phyloP scores from a whole-genome alignment of 1,140 invertebrate genomes.

The Aricia agestis region DNA sequence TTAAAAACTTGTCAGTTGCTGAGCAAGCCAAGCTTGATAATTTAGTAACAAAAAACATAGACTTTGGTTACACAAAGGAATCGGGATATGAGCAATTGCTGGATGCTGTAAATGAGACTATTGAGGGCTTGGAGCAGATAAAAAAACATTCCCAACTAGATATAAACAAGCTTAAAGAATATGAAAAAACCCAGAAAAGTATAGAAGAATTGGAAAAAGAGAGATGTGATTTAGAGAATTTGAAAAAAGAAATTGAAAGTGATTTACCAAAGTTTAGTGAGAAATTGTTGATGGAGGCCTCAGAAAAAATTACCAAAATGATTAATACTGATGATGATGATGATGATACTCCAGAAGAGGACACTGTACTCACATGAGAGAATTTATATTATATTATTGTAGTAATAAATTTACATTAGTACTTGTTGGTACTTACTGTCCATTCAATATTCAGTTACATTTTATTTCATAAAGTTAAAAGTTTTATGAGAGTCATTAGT shows the following conservation, averaged over 20 bases:
- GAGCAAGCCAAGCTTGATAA: constrained; percentile 51
- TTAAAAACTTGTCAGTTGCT: constrained; percentile 36
- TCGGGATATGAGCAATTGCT: constrained; percentile 53
- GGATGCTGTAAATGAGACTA: constrained; percentile 58
- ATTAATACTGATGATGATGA: constrained; percentile 37
- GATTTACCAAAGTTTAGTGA: constrained; percentile 58
- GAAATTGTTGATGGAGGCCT: constrained; percentile 51
- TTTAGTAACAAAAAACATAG: constrained; percentile 57
- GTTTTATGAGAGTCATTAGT: too few species aligned
- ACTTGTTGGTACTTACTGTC: neutral
- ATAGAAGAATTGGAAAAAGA: constrained; percentile 47
- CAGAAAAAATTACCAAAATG: constrained; percentile 47
- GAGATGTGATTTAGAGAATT: constrained; percentile 48
- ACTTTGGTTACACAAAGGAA: constrained; percentile 56
- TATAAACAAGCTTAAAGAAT: constrained; percentile 49
- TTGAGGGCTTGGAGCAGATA: constrained; percentile 52
- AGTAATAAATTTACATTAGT: neutral
- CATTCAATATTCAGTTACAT: too few species aligned
- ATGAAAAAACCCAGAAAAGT: constrained; percentile 38
- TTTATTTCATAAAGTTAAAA: too few species aligned
- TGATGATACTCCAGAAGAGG: neutral
- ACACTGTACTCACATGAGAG: neutral
- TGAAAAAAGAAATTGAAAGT: constrained; percentile 47
- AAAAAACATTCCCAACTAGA: constrained; percentile 58
- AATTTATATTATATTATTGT: neutral